Conservation (phyloP, 2,888 invertebrate genomes). For the Rugalucina vietnamica region DNA sequence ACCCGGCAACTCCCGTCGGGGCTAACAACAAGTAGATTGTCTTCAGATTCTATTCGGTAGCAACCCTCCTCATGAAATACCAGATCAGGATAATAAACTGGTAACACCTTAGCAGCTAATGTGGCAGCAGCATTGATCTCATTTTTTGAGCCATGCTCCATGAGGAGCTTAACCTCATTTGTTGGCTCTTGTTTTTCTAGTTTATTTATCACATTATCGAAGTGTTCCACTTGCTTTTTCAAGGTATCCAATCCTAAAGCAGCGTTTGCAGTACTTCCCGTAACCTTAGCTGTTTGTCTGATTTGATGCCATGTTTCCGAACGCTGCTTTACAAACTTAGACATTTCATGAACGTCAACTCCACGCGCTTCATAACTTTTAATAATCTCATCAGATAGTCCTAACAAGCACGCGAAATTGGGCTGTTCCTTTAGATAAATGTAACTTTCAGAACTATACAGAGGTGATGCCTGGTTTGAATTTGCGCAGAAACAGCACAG, state of each 20-base stretch:
- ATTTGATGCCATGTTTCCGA: background rate
- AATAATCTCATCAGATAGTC: no score
- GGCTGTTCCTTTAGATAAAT: no score
- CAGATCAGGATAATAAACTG: slow-evolving; percentile 21
- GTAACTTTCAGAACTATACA: no score
- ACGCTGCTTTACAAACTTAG: slow-evolving; percentile 29
- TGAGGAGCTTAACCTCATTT: slow-evolving; percentile 16
- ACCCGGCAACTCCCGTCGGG: no score
- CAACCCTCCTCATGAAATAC: slow-evolving; percentile 39
- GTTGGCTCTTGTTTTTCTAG: background rate
- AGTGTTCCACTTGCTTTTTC: slow-evolving; percentile 3
- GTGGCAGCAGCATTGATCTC: slow-evolving; percentile 33
- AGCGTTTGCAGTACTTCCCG: slow-evolving; percentile 15
- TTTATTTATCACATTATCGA: slow-evolving; percentile 2
- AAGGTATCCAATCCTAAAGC: slow-evolving; percentile 21
- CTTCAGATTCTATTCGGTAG: no score
- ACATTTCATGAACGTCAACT: no score
- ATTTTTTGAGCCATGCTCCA: slow-evolving; percentile 26
- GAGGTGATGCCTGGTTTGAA: no score
- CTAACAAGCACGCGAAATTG: no score
- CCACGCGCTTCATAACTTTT: no score
- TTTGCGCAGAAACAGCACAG: no score
- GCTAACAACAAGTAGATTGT: no score
- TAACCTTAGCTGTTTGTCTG: background rate
- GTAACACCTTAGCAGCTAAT: slow-evolving; percentile 23